Evolutionary conservation across 2,797 vertebrate genomes (phyloP), one percentile per base, ranked within the genome.

Genomic region (Esox masquinongy): DNA sequence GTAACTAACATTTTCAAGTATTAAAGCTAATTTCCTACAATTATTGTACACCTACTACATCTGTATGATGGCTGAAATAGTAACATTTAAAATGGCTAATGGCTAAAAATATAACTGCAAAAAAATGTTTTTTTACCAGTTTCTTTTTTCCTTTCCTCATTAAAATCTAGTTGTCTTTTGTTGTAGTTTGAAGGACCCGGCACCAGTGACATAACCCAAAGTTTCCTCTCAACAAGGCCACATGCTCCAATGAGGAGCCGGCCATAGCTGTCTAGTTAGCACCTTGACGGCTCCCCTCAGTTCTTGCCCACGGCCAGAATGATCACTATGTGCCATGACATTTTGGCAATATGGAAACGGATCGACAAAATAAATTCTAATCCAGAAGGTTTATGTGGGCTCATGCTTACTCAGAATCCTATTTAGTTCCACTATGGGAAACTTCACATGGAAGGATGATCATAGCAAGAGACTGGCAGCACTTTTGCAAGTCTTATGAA

Each of bases 281-380:
- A 89, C 88, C 78, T 89, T 63, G 76, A 85, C 69, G 78, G 87
- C 82, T 63, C 74, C 82, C 76, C 80, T 86, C 84, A 86, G 79
- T 89, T 85, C 80, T 84, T 84, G 81, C 66, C 71, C 80, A 80
- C 77, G 85, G 81, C 86, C 81, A 89, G 92, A 91, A 93, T 92
- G 93, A 89, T 79, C 90, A 84, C 85, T 90, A 94, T 93, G 91
- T 83, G 69, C 75, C 75, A 77, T 93, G 93, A 91, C 93, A 94
- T 94, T 94, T 93, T 83, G 87, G 90, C 90, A 91, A 90, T 91
- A 90, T 90, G 84, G 71, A 84, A 84, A 82, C 43, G 43, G 43
- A 47, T 47, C 43, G 43, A 47, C 43, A 47, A 88, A 88, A 92
- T 91, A 89, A 88, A 86, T 85, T 76, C 77, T 92, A 91, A 93